phyloP scores from a whole-genome alignment of 37 sponge, comb jelly and placozoan species.

The Agelas oroides region DNA sequence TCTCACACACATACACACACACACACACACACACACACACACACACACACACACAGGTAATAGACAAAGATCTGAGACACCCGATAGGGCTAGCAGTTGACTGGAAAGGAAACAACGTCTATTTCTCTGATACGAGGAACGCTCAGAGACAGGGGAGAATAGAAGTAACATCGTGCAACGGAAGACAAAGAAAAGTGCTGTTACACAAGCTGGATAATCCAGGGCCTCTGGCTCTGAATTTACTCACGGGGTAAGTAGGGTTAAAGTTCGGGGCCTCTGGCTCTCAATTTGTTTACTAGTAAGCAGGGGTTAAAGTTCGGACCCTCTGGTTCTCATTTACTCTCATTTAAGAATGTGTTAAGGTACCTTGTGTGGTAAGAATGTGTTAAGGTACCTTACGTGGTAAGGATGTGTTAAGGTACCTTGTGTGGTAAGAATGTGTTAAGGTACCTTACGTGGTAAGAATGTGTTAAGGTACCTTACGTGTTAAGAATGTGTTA shows the following conservation, averaged over 20 bases:
- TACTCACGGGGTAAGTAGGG: constrained; percentile 27
- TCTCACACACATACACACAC: neutral
- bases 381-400: no score
- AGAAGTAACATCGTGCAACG: constrained; percentile 40
- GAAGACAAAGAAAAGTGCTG: constrained; percentile 12
- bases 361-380: no score
- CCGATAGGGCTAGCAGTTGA: constrained; percentile 57
- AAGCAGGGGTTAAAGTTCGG: no score
- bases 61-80: neutral
- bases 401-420: no score
- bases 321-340: no score
- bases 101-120: constrained; percentile 47
- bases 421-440: no score
- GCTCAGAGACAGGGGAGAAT: neutral
- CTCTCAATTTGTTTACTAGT: no score
- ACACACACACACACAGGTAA: constrained; percentile 20
- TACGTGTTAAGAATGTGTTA: no score
- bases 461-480: no score
- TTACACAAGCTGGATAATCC: neutral
- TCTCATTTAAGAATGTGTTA: no score
- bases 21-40: neutral
- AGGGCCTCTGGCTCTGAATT: constrained; percentile 37
- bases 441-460: no score
- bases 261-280: no score
- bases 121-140: constrained; percentile 29